These are phyloP conservation scores for Enoplolaimus lenunculus DNA, from an alignment of 2,888 invertebrate species.

Conservation along the genomic window DNA sequence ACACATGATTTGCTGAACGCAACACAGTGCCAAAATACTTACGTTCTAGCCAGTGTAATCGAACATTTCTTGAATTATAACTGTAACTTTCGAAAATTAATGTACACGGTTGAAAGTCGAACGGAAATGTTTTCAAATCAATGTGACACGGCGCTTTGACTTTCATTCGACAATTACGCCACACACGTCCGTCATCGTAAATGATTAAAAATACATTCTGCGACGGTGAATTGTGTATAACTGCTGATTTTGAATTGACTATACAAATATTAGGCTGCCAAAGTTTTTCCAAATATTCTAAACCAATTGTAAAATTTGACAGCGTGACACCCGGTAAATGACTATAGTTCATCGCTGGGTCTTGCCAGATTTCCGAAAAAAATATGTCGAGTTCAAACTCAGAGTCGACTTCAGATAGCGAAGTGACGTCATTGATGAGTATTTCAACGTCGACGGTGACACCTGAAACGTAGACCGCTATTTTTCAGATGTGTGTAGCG, in stretches of 20 bases:
- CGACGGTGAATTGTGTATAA: not conserved
- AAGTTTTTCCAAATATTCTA: conserved; percentile 18
- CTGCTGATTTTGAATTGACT: conserved; percentile 9
- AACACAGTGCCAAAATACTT: too few relatives aligned
- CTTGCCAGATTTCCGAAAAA: conserved; percentile 12
- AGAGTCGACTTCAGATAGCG: too few relatives aligned
- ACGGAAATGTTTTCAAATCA: conserved; percentile 1
- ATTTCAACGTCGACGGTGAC: too few relatives aligned
- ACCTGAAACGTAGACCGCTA: too few relatives aligned
- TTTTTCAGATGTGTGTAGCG: too few relatives aligned
- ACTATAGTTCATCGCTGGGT: conserved; percentile 5
- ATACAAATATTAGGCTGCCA: conserved; percentile 18
- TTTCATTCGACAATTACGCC: conserved; percentile 4
- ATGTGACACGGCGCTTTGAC: not conserved
- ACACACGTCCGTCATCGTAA: conserved; percentile 10
- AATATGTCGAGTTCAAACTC: too few relatives aligned
- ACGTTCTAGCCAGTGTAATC: not conserved
- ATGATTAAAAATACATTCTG: conserved; percentile 5
- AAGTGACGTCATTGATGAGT: too few relatives aligned
- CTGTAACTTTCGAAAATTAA: conserved; percentile 12
- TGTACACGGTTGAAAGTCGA: not conserved
- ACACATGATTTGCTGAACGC: too few relatives aligned
- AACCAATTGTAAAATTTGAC: conserved; percentile 18
- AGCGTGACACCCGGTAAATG: not conserved
- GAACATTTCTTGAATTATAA: not conserved